Percentiles rank a stretch among this genome's conserved stretches.
Conservation (phyloP, 2,888 invertebrate genomes). For the Calliopum simillimum region DNA sequence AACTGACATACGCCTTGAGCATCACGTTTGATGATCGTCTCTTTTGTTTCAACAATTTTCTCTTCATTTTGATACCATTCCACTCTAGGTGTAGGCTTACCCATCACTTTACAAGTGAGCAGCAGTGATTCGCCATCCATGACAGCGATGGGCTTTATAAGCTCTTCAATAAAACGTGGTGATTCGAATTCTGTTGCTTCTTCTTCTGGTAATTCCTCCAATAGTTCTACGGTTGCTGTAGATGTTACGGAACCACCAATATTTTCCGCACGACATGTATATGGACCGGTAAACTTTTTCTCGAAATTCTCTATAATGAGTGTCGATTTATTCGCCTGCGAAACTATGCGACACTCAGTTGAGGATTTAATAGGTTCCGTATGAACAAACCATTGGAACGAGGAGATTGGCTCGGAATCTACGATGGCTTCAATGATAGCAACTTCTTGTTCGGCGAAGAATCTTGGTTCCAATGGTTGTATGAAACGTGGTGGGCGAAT, state of each 20-base stretch:
- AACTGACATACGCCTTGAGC: conserved; percentile 84
- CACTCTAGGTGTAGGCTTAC: conserved; percentile 83
- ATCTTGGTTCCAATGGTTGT: conserved; percentile 77
- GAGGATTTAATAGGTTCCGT: conserved; percentile 78
- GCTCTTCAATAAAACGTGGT: conserved; percentile 81
- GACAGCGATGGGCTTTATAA: conserved; percentile 77
- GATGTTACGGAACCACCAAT: conserved; percentile 90
- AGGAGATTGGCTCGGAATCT: conserved; percentile 81
- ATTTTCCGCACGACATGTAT: conserved; percentile 91
- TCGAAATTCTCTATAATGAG: conserved; percentile 80
- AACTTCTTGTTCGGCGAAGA: conserved; percentile 79
- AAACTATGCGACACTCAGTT: conserved; percentile 78
- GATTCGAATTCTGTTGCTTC: conserved; percentile 74
- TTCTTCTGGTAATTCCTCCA: conserved; percentile 70
- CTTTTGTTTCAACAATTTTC: conserved; percentile 80
- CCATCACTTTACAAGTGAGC: conserved; percentile 79
- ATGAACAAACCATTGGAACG: conserved; percentile 89
- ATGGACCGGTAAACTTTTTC: conserved; percentile 78
- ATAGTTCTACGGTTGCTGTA: conserved; percentile 77
- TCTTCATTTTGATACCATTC: conserved; percentile 83
- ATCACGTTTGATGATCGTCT: conserved; percentile 79
- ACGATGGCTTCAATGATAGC: conserved; percentile 83
- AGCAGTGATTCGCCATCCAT: conserved; percentile 91
- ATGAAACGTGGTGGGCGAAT: conserved; percentile 80
- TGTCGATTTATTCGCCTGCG: conserved; percentile 81